phyloP scores from a whole-genome alignment of 2,888 invertebrate genomes.

The Lasius fuliginosus region DNA sequence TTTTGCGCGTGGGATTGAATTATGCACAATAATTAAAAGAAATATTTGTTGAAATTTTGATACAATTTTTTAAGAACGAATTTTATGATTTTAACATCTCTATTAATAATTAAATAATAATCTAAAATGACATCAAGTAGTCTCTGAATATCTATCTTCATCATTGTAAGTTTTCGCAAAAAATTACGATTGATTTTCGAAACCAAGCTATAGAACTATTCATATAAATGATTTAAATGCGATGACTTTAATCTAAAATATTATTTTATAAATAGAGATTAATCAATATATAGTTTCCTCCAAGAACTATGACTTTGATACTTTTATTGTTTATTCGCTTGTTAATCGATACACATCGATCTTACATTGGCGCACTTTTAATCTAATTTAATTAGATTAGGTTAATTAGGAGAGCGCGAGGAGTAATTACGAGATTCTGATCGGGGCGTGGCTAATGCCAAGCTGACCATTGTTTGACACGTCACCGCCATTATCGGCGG shows the following conservation, averaged over 20 bases:
- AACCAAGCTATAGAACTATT: neutral
- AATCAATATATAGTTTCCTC: neutral
- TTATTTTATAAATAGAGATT: neutral
- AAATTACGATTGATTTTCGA: neutral
- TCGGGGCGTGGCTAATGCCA: conserved; percentile 52
- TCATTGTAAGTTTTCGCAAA: neutral
- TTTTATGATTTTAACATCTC: neutral
- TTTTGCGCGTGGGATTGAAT: neutral
- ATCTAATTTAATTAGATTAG: conserved; percentile 37
- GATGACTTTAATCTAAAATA: neutral
- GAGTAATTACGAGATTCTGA: conserved; percentile 60
- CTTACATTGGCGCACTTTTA: conserved; percentile 44
- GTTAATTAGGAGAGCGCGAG: conserved; percentile 61
- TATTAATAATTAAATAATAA: conserved; percentile 17
- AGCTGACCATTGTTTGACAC: conserved; percentile 63
- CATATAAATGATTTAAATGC: neutral
- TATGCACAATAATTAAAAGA: neutral
- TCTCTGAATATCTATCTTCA: neutral
- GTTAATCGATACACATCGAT: conserved; percentile 15
- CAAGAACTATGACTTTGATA: neutral
- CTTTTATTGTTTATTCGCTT: conserved; percentile 10
- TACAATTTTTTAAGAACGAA: neutral
- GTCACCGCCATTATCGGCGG: conserved; percentile 51
- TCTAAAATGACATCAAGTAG: neutral
- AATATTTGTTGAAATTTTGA: neutral